These are phyloP conservation scores for Synergus japonicus DNA, from an alignment of 2,888 invertebrate species.

Conservation along the genomic window DNA sequence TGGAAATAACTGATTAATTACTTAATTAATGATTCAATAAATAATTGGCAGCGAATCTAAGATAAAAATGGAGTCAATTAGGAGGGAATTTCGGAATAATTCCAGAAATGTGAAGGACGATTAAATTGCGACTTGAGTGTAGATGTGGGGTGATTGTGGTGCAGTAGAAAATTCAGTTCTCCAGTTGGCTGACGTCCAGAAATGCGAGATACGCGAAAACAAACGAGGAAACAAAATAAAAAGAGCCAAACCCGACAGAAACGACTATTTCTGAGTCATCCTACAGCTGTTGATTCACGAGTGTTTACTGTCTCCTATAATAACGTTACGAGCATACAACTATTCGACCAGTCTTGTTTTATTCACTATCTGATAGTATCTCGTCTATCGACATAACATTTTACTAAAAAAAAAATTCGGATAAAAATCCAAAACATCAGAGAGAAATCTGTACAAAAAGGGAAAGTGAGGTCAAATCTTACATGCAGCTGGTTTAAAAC, in stretches of 20 bases:
- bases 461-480: too few species aligned
- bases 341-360: not conserved
- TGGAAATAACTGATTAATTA: too few species aligned
- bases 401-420: too few species aligned
- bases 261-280: conserved; percentile 42
- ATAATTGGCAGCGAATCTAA: not conserved
- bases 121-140: conserved; percentile 6
- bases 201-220: conserved; percentile 34
- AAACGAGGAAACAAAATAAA: conserved; percentile 50
- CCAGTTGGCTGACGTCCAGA: conserved; percentile 35
- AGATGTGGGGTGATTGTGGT: conserved; percentile 12
- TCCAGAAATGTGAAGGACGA: conserved; percentile 17
- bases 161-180: conserved; percentile 27
- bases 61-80: not conserved
- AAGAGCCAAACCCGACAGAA: conserved; percentile 28
- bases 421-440: too few species aligned
- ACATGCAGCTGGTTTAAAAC: too few species aligned
- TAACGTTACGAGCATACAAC: not conserved
- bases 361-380: not conserved
- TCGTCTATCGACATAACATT: too few species aligned
- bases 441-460: too few species aligned
- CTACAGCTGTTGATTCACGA: conserved; percentile 26
- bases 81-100: not conserved
- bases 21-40: not conserved
- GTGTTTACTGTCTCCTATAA: conserved; percentile 10